phyloP scores from a whole-genome alignment of 2,113 vertebrate genomes.

The Triplophysa tibetana region DNA sequence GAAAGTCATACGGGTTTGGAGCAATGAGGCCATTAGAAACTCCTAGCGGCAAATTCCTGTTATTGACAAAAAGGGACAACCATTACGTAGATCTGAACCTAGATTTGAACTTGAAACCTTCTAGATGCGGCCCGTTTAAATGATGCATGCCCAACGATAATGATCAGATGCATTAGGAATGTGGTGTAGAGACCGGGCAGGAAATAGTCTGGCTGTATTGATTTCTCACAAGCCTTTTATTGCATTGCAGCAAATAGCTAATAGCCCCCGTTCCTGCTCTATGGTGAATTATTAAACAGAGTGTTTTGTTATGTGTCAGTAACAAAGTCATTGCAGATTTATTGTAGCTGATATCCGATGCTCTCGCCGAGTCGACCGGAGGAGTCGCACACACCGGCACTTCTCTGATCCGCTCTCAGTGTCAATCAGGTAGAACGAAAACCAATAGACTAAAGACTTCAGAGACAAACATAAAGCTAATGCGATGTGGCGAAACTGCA shows the following conservation, averaged over 20 bases:
- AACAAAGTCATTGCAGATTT: conserved; percentile 67
- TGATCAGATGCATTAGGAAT: conserved; percentile 68
- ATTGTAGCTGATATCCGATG: conserved; percentile 63
- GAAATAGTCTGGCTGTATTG: conserved; percentile 70
- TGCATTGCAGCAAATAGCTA: conserved; percentile 67
- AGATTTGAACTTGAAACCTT: not conserved
- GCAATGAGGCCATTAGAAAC: not conserved
- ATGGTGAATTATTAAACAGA: conserved; percentile 75
- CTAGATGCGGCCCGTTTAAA: conserved; percentile 40
- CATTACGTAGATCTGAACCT: not conserved
- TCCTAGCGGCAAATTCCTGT: conserved; percentile 5
- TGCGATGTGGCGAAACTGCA: conserved; percentile 6
- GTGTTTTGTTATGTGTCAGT: conserved; percentile 75
- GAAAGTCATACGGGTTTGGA: not conserved
- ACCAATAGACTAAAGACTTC: conserved; percentile 24
- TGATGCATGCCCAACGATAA: conserved; percentile 60
- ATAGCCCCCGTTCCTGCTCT: conserved; percentile 68
- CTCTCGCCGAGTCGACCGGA: conserved; percentile 45
- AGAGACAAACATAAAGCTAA: conserved; percentile 36
- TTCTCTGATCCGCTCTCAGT: conserved; percentile 35
- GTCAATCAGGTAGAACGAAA: conserved; percentile 2
- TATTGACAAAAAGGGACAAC: not conserved
- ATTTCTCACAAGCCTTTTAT: conserved; percentile 73
- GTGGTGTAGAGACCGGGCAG: conserved; percentile 31
- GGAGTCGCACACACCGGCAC: conserved; percentile 24